Evolutionary conservation across 1,140 invertebrate species (phyloP).

Genomic region (Mylabris phalerata): DNA sequence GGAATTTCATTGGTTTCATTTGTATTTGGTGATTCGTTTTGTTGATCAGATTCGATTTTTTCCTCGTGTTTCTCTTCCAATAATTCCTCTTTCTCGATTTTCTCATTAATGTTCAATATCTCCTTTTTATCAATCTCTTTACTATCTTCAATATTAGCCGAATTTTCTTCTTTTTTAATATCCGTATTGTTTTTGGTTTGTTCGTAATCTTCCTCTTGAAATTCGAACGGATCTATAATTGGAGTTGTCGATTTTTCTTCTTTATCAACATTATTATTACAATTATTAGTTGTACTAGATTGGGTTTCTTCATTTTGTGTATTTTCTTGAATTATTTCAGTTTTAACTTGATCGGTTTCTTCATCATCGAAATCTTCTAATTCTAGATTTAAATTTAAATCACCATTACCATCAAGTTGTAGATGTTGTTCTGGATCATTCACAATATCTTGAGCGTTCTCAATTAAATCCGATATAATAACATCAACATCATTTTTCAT

Average conservation of each 20-base stretch:
- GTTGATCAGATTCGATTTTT: constrained; percentile 26
- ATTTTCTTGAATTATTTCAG: constrained; percentile 14
- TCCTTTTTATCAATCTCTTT: constrained; percentile 16
- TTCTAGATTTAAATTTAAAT: constrained; percentile 38
- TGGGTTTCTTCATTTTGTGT: constrained; percentile 10
- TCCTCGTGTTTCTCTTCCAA: constrained; percentile 35
- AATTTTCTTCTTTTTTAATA: not conserved
- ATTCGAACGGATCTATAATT: constrained; percentile 46
- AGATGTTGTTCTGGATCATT: constrained; percentile 40
- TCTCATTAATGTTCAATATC: not conserved
- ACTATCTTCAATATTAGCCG: not conserved
- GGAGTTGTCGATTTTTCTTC: constrained; percentile 38
- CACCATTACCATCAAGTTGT: constrained; percentile 36
- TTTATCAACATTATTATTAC: not conserved
- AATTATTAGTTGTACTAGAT: not conserved
- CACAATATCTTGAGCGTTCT: constrained; percentile 38
- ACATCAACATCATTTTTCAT: constrained; percentile 41
- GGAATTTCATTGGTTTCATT: constrained; percentile 24
- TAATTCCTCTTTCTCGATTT: constrained; percentile 32
- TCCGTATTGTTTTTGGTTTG: not conserved
- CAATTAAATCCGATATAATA: constrained; percentile 40
- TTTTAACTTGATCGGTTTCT: constrained; percentile 20
- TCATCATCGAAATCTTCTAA: constrained; percentile 37
- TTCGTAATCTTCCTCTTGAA: constrained; percentile 33
- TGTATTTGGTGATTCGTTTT: constrained; percentile 17